A percentile compares a stretch with the other conserved stretches of the same genome.
These are phyloP conservation scores for Oxyruncus cristatus DNA, from an alignment of 2,113 vertebrate genomes.

Conservation along the genomic window DNA sequence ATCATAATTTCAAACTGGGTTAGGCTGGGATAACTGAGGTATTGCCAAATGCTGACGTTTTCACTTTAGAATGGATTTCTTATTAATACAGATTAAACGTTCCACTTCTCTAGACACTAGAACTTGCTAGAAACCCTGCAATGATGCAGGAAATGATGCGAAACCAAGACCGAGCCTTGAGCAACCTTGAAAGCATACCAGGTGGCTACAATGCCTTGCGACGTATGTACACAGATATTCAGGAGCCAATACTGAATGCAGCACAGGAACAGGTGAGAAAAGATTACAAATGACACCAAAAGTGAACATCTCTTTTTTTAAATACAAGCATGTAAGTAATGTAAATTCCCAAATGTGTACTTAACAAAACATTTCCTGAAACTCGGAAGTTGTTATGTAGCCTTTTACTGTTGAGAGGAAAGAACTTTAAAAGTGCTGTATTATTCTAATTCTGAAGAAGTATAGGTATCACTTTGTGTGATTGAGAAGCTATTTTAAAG, in stretches of 20 bases:
- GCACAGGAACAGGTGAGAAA: constrained; percentile 80
- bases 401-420: neutral
- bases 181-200: constrained; percentile 83
- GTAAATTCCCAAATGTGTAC: neutral
- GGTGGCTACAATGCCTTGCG: constrained; percentile 83
- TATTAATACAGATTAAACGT: constrained; percentile 33
- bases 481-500: neutral
- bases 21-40: neutral
- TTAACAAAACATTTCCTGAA: neutral
- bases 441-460: neutral
- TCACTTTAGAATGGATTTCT: constrained; percentile 41
- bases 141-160: constrained; percentile 89
- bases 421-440: neutral
- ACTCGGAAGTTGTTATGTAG: neutral
- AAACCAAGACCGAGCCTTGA: constrained; percentile 83
- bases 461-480: neutral
- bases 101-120: constrained; percentile 75
- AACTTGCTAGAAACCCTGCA: constrained; percentile 84
- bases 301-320: neutral
- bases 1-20: neutral
- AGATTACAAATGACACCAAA: neutral
- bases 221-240: constrained; percentile 83
- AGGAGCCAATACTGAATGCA: constrained; percentile 82
- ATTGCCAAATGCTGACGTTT: neutral
- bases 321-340: neutral